Base-by-base conservation (phyloP, 2,797 vertebrate genomes). In the Taeniopygia guttata region DNA sequence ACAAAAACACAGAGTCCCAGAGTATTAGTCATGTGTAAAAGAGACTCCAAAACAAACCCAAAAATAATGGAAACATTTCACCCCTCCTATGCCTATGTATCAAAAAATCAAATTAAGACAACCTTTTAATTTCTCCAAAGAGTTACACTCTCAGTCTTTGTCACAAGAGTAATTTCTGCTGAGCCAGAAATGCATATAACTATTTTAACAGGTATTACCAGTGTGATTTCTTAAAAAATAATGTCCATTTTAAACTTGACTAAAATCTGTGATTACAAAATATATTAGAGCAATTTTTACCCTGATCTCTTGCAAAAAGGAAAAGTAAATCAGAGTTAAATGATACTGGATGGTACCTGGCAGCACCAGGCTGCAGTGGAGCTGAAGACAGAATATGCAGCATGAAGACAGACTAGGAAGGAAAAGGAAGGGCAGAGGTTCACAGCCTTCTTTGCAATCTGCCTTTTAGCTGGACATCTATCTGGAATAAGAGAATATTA, bases 41-140 rank as follows among this genome's bases (percentile, higher is more conserved):
- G 19, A 48, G 7, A 32, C 4, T 60, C 49, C 20, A 64, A 91
- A 92, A 51, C 15, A 55, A 62, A 60, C 5, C 38, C 16, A 14
- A 15, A 30, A 48, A 29, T 38, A 52, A 74, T 29, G 19, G 27
- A 62, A 70, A 6, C 8, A 4, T 56, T 74, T 85, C 34, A 58
- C 1, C 22, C 5, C 5, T n/a, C 5, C 3, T 23, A 34, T 0
- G 1, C 5, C 8, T 11, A 13, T 29, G 21, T 14, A 54, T 38
- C 25, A 75, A 60, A 59, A 13, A 62, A 4, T 36, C 22, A 73
- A 80, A 68, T 66, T 49, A 84, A 69, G 12, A 15, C 30, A 64
- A 43, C 2, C 5, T 58, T 77, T 60, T 42, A 22, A 80, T 81
- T 78, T 82, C 25, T 58, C 29, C 4, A 27, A 19, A 42, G 45